These are phyloP conservation scores for Eospalax fontanierii DNA, from an alignment of 2,797 vertebrate species.

Conservation along the genomic window DNA sequence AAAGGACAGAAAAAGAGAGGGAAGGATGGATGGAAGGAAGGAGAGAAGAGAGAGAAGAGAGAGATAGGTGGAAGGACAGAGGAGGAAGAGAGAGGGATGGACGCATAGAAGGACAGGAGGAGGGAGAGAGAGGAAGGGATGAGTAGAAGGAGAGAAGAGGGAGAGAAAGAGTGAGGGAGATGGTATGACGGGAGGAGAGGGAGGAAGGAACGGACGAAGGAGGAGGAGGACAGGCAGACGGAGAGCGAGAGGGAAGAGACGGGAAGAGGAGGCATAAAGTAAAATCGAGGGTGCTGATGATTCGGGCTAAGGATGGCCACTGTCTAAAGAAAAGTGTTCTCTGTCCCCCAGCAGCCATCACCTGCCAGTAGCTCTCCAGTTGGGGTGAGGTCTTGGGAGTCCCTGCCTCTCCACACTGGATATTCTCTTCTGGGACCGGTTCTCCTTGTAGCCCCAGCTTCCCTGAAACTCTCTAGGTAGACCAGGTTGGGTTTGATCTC, in stretches of 20 bases:
- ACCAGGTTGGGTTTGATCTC: too few species aligned
- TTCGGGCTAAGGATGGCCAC: too few species aligned
- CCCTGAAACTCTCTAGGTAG: too few species aligned
- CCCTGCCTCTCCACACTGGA: background rate
- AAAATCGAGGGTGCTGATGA: background rate
- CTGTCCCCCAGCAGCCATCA: background rate
- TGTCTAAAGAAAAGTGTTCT: background rate
- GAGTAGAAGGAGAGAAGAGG: background rate
- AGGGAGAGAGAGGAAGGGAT: background rate
- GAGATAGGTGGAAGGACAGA: too few species aligned
- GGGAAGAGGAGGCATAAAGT: background rate
- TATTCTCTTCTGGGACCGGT: background rate
- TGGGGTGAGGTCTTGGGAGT: background rate
- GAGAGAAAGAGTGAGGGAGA: too few species aligned
- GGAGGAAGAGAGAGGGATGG: too few species aligned
- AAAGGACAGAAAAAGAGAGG: background rate
- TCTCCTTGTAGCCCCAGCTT: too few species aligned
- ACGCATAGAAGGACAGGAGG: too few species aligned
- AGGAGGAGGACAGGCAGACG: background rate
- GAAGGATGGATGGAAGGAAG: background rate
- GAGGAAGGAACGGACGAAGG: background rate
- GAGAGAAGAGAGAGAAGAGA: too few species aligned
- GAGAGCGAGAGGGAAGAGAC: background rate
- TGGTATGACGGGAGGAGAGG: background rate
- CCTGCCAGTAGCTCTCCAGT: background rate